Percentiles rank a stretch among this genome's conserved stretches.
These are phyloP conservation scores for Choloepus didactylus DNA, from an alignment of 2,797 vertebrate genomes.

Conservation along the genomic window DNA sequence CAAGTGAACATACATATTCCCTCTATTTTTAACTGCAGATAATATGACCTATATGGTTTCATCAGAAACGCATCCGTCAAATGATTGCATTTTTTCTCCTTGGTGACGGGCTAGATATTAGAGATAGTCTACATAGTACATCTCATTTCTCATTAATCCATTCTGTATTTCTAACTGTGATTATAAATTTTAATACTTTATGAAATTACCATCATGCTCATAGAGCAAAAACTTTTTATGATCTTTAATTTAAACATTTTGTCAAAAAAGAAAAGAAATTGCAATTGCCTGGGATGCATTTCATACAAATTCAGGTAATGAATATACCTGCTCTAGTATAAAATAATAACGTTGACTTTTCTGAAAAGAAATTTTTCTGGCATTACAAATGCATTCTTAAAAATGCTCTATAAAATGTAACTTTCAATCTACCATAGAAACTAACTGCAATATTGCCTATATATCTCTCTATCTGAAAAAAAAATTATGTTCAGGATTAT, in stretches of 20 bases:
- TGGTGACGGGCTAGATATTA: not conserved
- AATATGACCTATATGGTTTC: not conserved
- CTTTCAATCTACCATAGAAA: conserved; percentile 53
- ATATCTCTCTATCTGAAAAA: not conserved
- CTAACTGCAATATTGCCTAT: not conserved
- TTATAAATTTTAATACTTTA: conserved; percentile 61
- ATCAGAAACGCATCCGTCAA: conserved; percentile 6
- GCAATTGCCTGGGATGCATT: not conserved
- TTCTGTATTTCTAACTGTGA: conserved; percentile 19
- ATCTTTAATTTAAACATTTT: conserved; percentile 63
- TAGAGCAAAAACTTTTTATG: not conserved
- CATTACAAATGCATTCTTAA: conserved; percentile 60
- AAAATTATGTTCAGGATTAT: conserved; percentile 34
- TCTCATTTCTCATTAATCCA: not conserved
- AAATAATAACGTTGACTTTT: conserved; percentile 72
- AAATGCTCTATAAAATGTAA: conserved; percentile 71
- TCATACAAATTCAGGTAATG: conserved; percentile 63
- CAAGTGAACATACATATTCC: not conserved
- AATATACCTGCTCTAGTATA: conserved; percentile 54
- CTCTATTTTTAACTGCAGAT: not conserved
- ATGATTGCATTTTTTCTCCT: conserved; percentile 18
- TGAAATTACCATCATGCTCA: conserved; percentile 20
- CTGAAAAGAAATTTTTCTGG: conserved; percentile 55
- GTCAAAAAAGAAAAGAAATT: conserved; percentile 41
- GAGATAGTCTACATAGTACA: not conserved